Base-by-base conservation (phyloP, 1,140 invertebrate species). In the Anastrepha ludens region DNA sequence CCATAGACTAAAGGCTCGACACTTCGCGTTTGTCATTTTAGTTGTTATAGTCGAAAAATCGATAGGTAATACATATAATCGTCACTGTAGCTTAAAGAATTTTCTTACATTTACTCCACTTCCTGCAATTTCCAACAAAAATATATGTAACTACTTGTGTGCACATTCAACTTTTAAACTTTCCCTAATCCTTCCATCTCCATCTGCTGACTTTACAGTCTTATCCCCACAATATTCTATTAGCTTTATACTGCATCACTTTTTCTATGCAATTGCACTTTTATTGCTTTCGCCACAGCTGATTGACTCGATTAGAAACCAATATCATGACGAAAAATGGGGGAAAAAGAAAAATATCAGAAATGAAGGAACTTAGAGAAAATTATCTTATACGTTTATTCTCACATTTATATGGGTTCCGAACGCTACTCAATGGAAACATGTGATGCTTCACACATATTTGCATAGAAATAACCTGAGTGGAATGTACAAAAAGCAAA, bases 181-280 rank as follows among this genome's bases (percentile, higher is more conserved):
- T 67, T 39, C 3, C 29, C 29, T 11, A 2, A 41, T n/a, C 0
- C 41, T 15, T 74, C 44, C 2, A 44, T 9, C 2, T 7, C 29
- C 15, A 5, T 0, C 17, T 15, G 44, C 44, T 50, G 15, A 62
- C 15, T 17, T 47, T 74, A 5, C 44, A 74, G 50, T 8, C 50
- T 6, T 5, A 47, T 20, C 44, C 3, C 41, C 41, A 17, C 41
- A 39, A 74, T 47, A 74, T 47, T 47, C n/a, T 50, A 81, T 81
- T 81, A 81, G 20, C 47, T 20, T 81, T 81, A 9, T 55, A 55
- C 17, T 3, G 8, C 74, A 55, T 55, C 44, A 20, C 74, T 55
- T 81, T 55, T 81, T 81, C 74, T 81, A 55, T 55, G 74, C 74
- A 81, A 81, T 81, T 81, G 74, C 74, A 81, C 74, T 81, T 81